Evolutionary conservation across 1,140 invertebrate species (phyloP), one percentile per base, ranked within the genome.

Genomic region (Megathymus violae): DNA sequence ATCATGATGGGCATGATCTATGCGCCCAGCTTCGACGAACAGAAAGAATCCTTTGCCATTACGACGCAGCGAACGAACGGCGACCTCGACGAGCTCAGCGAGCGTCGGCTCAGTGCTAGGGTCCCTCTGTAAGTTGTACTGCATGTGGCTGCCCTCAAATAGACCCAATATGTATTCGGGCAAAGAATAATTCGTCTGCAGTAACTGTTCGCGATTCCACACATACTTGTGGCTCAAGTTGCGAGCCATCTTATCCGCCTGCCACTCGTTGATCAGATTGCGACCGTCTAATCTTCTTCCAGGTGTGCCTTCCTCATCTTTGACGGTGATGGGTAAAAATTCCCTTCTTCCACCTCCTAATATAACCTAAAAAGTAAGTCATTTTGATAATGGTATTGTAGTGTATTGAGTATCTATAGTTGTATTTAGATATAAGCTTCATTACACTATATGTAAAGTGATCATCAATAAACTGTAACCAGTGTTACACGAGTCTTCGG

Each of bases 21-120:
- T 97, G 62, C 94, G 93, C 0, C 95, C 95, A 10, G 94, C 96
- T 94, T 98, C 97, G 3, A 98, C 95, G 74, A 98, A 95, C 6
- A 98, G 88, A 78, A 98, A 97, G 88, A 94, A 98, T 22, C 97
- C 97, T 43, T 96, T 94, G 6, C 94, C 90, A 83, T 96, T 96
- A 69, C 95, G 95, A 14, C 92, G 92, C 6, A 98, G 92, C 54
- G 97, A 94, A 36, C 93, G 92, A 17, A 98, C 94, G 1, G 97
- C 97, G 9, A 95, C 94, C 62, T 94, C 93, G 0, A 96, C 96
- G 93, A 98, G 96, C 78, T 98, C 96, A 0, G 94, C 93, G 0
- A 98, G 85, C 0, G 95, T 95, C 0, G 96, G 96, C 91, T 71
- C 93, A 58, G 85, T 94, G 85, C 10, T 89, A 79, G 78, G 56